Percentiles rank a stretch among this genome's conserved stretches.
Evolutionary conservation across 2,888 invertebrate genomes (phyloP).

Genomic region (Tenthredo livida): DNA sequence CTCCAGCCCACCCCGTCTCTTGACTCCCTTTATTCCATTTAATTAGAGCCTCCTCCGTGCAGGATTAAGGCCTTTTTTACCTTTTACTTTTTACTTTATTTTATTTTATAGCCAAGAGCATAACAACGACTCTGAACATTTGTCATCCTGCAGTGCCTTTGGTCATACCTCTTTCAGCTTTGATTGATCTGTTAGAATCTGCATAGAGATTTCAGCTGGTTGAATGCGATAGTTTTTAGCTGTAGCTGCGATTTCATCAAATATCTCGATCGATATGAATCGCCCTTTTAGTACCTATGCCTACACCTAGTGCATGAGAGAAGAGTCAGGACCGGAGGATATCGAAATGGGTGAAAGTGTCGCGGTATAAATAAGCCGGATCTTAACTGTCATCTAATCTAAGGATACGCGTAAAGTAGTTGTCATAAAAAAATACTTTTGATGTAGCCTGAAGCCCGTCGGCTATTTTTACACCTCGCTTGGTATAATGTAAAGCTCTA

Average conservation of each 20-base stretch:
- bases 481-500: not conserved
- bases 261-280: not conserved
- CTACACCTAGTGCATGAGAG: too few species aligned
- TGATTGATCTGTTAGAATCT: not conserved
- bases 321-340: not conserved
- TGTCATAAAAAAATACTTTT: constrained; percentile 7
- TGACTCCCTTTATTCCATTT: constrained; percentile 39
- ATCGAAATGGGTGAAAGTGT: not conserved
- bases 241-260: not conserved
- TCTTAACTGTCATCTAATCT: constrained; percentile 38
- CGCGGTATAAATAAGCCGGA: constrained; percentile 15
- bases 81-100: not conserved
- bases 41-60: constrained; percentile 21
- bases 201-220: not conserved
- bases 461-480: constrained; percentile 8
- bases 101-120: not conserved
- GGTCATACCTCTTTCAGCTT: not conserved
- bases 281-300: not conserved
- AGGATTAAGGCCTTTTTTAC: constrained; percentile 23
- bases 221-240: not conserved
- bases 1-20: constrained; percentile 4
- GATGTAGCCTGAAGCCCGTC: not conserved
- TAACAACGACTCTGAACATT: not conserved
- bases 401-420: constrained; percentile 11
- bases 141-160: not conserved